These are phyloP conservation scores for Phoxinus phoxinus DNA, from an alignment of 2,113 vertebrate genomes.

Conservation along the genomic window DNA sequence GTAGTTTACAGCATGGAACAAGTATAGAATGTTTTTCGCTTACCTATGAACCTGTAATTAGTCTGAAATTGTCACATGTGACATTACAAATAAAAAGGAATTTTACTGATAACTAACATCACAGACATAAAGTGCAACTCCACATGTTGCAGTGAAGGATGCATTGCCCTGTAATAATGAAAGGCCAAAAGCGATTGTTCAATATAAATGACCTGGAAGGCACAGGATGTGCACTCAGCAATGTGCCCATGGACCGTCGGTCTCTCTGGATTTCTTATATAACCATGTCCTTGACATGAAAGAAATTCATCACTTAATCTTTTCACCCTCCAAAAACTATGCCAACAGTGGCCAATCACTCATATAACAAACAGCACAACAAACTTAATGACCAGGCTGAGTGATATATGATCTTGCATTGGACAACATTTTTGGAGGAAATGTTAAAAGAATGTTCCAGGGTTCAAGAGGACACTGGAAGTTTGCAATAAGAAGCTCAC, in stretches of 20 bases:
- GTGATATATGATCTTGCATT: not conserved
- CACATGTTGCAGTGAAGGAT: not conserved
- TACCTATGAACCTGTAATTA: not conserved
- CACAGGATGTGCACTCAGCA: slow-evolving; percentile 29
- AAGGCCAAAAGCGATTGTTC: not conserved
- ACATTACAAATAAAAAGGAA: not conserved
- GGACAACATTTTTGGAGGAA: not conserved
- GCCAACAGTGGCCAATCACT: not conserved
- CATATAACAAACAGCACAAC: not conserved
- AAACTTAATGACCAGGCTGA: not conserved
- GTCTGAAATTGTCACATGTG: not conserved
- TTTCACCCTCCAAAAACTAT: not conserved
- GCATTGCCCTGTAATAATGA: not conserved
- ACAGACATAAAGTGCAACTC: not conserved
- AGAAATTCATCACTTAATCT: not conserved
- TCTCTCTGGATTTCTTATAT: slow-evolving; percentile 9
- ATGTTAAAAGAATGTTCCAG: not conserved
- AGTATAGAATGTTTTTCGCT: not conserved
- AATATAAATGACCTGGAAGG: slow-evolving; percentile 1
- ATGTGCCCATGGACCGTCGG: not conserved
- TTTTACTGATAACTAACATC: not conserved
- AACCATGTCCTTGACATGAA: not conserved
- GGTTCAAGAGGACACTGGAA: not conserved
- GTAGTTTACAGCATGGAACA: not conserved
- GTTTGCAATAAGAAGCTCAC: slow-evolving; percentile 70